Percentiles rank a stretch among this genome's conserved stretches.
phyloP scores from a whole-genome alignment of 1,140 invertebrate genomes.

The Streblospio benedicti region DNA sequence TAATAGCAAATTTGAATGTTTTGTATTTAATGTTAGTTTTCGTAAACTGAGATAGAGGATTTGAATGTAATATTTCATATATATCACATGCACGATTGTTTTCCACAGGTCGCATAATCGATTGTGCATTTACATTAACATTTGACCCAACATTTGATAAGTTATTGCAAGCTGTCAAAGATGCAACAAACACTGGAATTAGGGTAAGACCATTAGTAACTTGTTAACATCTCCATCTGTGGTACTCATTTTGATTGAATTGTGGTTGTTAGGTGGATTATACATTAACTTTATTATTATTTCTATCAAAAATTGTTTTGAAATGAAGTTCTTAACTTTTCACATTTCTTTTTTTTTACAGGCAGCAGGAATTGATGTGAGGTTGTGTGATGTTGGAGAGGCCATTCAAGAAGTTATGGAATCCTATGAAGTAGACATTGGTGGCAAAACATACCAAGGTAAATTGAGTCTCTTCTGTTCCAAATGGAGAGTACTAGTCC shows the following conservation, averaged over 20 bases:
- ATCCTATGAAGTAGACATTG: conserved; percentile 94
- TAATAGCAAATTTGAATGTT: no score
- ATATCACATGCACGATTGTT: no score
- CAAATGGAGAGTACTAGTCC: no score
- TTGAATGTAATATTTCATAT: no score
- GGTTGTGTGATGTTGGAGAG: conserved; percentile 93
- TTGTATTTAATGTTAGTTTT: no score
- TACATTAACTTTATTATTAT: no score
- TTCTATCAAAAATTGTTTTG: no score
- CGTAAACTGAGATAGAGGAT: no score
- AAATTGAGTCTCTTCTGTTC: neutral
- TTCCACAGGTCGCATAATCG: conserved; percentile 85
- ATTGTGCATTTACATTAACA: conserved; percentile 95
- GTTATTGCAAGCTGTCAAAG: conserved; percentile 87
- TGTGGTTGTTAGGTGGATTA: no score
- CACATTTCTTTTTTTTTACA: no score
- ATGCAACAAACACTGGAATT: conserved; percentile 96
- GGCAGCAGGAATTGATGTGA: conserved; percentile 90
- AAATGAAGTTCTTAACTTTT: no score
- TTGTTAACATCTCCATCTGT: neutral
- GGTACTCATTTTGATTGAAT: no score
- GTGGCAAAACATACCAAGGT: conserved; percentile 87
- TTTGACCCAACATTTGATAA: conserved; percentile 97
- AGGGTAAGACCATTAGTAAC: conserved; percentile 47
- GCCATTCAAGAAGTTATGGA: conserved; percentile 99